A percentile compares a stretch with the other conserved stretches of the same genome.
Evolutionary conservation across 1,140 invertebrate genomes (phyloP).

Genomic region (Rhysida immarginata): DNA sequence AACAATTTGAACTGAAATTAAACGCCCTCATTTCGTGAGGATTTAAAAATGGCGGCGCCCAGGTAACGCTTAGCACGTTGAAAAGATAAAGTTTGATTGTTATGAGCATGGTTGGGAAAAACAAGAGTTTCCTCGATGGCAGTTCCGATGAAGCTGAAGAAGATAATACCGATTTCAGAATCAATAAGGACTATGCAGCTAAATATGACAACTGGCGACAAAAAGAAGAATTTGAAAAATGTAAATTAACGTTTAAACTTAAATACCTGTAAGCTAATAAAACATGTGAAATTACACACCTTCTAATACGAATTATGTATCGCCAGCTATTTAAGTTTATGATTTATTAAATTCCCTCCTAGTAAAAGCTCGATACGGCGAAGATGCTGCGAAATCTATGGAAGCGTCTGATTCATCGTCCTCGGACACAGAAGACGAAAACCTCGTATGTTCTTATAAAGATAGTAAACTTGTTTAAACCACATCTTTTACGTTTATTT

Average conservation of each 20-base stretch:
- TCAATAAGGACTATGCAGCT: constrained; percentile 63
- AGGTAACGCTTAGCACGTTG: too few species aligned
- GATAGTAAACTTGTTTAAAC: not conserved
- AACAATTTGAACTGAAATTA: too few species aligned
- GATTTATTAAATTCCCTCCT: not conserved
- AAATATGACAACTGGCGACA: constrained; percentile 62
- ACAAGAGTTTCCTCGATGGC: too few species aligned
- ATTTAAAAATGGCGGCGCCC: too few species aligned
- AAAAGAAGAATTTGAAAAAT: constrained; percentile 70
- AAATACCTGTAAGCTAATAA: too few species aligned
- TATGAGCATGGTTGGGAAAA: too few species aligned
- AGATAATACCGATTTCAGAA: constrained; percentile 35
- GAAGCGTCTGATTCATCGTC: too few species aligned
- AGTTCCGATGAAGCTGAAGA: not conserved
- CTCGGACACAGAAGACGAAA: too few species aligned
- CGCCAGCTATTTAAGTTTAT: not conserved
- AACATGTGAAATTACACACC: not conserved
- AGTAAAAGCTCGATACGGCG: not conserved
- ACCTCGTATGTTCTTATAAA: not conserved
- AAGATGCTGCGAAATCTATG: not conserved
- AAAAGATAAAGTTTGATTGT: too few species aligned
- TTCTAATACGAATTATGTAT: not conserved
- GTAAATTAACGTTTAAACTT: constrained; percentile 40
- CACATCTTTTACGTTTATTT: not conserved
- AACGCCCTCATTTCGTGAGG: too few species aligned